phyloP scores from a whole-genome alignment of 2,113 vertebrate genomes.

The Falco punctatus region DNA sequence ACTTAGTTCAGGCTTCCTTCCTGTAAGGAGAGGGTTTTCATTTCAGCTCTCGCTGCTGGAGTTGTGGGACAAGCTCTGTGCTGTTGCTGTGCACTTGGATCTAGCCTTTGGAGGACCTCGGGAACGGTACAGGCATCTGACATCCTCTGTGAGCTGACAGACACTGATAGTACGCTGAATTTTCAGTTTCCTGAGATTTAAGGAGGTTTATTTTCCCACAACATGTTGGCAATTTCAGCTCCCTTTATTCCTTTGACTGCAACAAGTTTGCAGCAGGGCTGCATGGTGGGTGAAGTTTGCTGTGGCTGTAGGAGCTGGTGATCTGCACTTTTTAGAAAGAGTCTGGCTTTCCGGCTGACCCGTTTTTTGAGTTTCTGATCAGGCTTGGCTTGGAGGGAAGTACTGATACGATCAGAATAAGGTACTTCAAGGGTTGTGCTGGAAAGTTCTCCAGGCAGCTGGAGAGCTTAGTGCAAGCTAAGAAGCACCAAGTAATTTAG shows the following conservation, averaged over 20 bases:
- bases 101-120: not conserved
- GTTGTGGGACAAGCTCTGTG: accelerated
- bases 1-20: not conserved
- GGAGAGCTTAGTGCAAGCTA: not conserved
- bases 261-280: not conserved
- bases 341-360: not conserved
- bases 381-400: not conserved
- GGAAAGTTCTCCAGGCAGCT: not conserved
- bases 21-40: not conserved
- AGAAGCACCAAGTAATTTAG: not conserved
- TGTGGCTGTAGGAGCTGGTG: not conserved
- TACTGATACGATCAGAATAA: not conserved
- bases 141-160: not conserved
- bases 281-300: not conserved
- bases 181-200: not conserved
- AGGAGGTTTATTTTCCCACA: not conserved
- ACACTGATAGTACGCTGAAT: not conserved
- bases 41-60: accelerated
- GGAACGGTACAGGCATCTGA: not conserved
- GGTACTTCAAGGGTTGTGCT: not conserved
- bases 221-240: not conserved
- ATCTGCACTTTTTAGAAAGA: not conserved
- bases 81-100: accelerated
- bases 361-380: not conserved
- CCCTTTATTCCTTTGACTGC: not conserved